These are phyloP conservation scores for Patagioenas fasciata DNA, from an alignment of 2,113 vertebrate species.

Conservation along the genomic window DNA sequence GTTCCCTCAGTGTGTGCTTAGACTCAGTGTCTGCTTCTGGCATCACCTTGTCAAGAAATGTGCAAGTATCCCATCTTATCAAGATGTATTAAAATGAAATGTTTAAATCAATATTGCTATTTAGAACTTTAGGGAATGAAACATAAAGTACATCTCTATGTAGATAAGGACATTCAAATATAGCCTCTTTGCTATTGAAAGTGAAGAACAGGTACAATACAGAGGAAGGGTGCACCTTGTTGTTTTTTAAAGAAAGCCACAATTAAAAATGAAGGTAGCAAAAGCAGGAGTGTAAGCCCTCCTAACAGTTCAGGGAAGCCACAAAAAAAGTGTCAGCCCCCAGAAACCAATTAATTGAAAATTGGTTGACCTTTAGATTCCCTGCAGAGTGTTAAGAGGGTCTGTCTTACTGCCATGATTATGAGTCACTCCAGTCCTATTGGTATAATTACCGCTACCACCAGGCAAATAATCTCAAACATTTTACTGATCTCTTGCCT, in stretches of 20 bases:
- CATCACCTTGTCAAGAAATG: not conserved
- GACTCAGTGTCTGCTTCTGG: not conserved
- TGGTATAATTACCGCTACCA: not conserved
- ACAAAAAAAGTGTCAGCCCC: not conserved
- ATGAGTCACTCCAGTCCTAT: not conserved
- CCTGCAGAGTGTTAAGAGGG: not conserved
- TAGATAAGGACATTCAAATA: not conserved
- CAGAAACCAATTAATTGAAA: conserved; percentile 1
- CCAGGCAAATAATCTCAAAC: not conserved
- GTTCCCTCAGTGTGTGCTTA: not conserved
- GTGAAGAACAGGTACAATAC: not conserved
- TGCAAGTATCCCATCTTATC: not conserved
- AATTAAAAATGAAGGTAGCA: not conserved
- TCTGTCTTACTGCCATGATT: not conserved
- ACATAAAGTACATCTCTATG: not conserved
- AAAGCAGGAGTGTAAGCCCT: not conserved
- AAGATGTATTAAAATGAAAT: not conserved
- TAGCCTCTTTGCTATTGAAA: not conserved
- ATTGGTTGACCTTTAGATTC: not conserved
- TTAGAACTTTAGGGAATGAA: not conserved
- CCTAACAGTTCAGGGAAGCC: not conserved
- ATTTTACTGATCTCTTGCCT: not conserved
- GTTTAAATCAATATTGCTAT: not conserved
- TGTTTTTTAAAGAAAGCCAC: not conserved
- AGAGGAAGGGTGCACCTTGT: not conserved